Evolutionary conservation across 2,113 vertebrate genomes (phyloP).

Genomic region (Ovis aries): ARS-UI_Ramb_v3.0 NC_056065.1:76697001-76697500

Average conservation of each 20-base stretch:
- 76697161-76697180: not conserved
- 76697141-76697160: fast-evolving
- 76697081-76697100: not conserved
- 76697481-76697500: not conserved
- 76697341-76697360: not conserved
- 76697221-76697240: not conserved
- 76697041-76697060: not conserved
- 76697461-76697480: not conserved
- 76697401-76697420: not conserved
- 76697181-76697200: not conserved
- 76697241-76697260: fast-evolving
- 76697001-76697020: not conserved
- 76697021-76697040: not conserved
- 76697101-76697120: not conserved
- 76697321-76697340: not conserved
- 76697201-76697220: not conserved
- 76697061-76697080: not conserved
- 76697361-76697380: not conserved
- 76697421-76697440: fast-evolving
- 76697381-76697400: not conserved
- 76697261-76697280: not conserved
- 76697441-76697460: fast-evolving
- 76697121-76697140: not conserved
- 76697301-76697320: not conserved
- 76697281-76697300: not conserved